phyloP scores from a whole-genome alignment of 2,797 vertebrate genomes.

The Cacajao melanocephalus region DNA sequence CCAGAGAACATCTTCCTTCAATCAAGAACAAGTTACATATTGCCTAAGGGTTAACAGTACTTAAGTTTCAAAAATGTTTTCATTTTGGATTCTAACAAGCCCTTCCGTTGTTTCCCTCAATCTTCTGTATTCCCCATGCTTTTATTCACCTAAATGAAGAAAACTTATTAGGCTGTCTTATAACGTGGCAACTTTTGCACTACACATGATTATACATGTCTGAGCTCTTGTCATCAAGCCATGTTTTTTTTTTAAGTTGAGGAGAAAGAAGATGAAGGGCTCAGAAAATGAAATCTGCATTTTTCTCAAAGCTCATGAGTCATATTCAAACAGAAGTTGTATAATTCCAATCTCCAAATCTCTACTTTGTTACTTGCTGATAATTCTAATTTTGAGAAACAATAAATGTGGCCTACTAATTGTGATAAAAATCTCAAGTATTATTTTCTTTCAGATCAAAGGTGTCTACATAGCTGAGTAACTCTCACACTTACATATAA shows the following conservation, averaged over 20 bases:
- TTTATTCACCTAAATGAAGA: background rate
- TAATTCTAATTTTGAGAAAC: background rate
- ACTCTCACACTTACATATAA: background rate
- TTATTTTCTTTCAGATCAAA: background rate
- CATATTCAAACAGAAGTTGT: background rate
- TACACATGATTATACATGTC: background rate
- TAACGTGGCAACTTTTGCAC: background rate
- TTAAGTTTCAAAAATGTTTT: background rate
- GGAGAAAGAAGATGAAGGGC: background rate
- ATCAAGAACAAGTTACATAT: background rate
- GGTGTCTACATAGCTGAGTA: background rate
- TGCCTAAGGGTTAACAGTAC: background rate
- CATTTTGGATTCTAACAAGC: background rate
- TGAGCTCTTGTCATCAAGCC: background rate
- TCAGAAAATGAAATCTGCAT: background rate
- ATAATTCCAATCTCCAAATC: background rate
- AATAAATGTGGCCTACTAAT: background rate
- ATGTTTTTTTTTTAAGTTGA: background rate
- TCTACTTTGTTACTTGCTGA: background rate
- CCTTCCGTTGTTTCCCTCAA: background rate
- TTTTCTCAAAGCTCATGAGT: background rate
- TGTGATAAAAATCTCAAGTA: background rate
- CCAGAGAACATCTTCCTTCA: conserved; percentile 1
- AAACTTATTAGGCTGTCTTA: background rate
- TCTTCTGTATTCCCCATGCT: background rate